Conservation (phyloP, 2,113 vertebrate genomes). For the Thalassarche chlororhynchos region DNA sequence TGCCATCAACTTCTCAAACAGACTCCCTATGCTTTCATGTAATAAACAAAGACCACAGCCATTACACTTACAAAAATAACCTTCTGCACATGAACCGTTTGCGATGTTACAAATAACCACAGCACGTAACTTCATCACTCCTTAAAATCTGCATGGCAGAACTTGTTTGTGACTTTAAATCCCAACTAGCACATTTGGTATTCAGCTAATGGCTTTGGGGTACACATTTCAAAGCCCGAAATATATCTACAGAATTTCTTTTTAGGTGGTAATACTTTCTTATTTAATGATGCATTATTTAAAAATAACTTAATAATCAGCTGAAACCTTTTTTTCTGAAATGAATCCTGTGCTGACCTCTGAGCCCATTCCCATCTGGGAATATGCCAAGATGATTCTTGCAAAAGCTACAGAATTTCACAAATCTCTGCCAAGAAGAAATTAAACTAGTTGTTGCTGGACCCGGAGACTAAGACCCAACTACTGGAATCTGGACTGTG, state of each 20-base stretch:
- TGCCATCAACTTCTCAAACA: not conserved
- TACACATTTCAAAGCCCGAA: not conserved
- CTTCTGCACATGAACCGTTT: not conserved
- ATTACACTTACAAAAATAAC: not conserved
- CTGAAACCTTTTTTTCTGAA: not conserved
- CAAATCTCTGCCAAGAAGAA: constrained; percentile 21
- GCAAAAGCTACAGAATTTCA: constrained; percentile 47
- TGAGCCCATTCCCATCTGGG: constrained; percentile 24
- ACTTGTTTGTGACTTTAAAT: not conserved
- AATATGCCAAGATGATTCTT: not conserved
- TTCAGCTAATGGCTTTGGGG: not conserved
- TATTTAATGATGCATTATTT: not conserved
- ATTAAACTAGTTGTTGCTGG: constrained; percentile 4
- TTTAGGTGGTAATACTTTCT: not conserved
- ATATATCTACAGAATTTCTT: not conserved
- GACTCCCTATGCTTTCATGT: not conserved
- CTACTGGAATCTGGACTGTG: not conserved
- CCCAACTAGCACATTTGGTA: not conserved
- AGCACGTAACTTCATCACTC: not conserved
- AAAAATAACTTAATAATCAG: not conserved
- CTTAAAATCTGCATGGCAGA: not conserved
- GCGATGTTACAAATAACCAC: not conserved
- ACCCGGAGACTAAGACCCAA: not conserved
- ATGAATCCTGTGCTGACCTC: not conserved
- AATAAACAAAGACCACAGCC: not conserved